Conservation (phyloP, 2,888 invertebrate species). For the Melipona bicolor region DNA sequence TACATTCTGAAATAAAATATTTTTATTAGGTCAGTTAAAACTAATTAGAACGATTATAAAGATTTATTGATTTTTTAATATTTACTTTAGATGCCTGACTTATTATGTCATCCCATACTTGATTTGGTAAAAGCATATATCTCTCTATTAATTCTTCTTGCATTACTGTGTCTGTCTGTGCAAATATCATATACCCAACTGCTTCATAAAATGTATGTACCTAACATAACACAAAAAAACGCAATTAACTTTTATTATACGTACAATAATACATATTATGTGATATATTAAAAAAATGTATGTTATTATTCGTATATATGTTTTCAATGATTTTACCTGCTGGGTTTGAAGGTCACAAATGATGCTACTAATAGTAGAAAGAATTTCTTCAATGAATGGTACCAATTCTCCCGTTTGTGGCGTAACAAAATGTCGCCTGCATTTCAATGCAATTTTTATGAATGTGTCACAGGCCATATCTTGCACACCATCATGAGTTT, state of each 20-base stretch:
- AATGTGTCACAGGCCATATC: conserved; percentile 99
- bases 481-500: conserved; percentile 99
- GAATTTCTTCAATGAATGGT: conserved; percentile 99
- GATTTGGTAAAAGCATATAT: conserved; percentile 98
- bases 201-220: conserved; percentile 99
- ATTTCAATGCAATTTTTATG: conserved; percentile 99
- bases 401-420: conserved; percentile 97
- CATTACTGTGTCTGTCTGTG: conserved; percentile 94
- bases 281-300: neutral
- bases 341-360: conserved; percentile 99
- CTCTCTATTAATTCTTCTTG: conserved; percentile 98
- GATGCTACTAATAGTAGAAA: conserved; percentile 97
- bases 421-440: conserved; percentile 98
- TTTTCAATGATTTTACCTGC: conserved; percentile 88
- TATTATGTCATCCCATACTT: conserved; percentile 99
- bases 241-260: neutral
- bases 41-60: neutral
- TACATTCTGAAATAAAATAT: conserved; percentile 88
- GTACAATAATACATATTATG: no score
- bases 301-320: no score
- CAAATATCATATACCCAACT: conserved; percentile 99
- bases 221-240: conserved; percentile 64
- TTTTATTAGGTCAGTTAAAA: neutral
- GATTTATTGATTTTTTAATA: conserved; percentile 5
- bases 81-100: conserved; percentile 94